A percentile compares a stretch with the other conserved stretches of the same genome.
Evolutionary conservation across 2,113 vertebrate genomes (phyloP).

Genomic region (Proterorhinus semilunaris): DNA sequence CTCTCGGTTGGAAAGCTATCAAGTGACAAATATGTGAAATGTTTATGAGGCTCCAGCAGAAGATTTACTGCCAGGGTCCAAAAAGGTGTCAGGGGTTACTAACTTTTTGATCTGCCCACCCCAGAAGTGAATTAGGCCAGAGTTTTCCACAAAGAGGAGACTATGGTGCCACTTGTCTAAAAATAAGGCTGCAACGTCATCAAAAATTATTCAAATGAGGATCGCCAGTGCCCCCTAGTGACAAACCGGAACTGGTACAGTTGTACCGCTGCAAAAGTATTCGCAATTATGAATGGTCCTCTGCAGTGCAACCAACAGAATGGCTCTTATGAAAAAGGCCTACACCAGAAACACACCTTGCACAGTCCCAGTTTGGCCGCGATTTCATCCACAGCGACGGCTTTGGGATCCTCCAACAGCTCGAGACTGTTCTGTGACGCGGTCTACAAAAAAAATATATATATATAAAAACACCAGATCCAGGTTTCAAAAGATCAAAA

Average conservation of each 20-base stretch:
- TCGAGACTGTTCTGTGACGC: constrained; percentile 96
- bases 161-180: no score
- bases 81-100: background rate
- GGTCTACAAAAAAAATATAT: constrained; percentile 78
- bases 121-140: background rate
- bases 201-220: no score
- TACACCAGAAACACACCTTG: constrained; percentile 77
- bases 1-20: background rate
- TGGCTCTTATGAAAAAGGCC: background rate
- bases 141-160: no score
- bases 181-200: no score
- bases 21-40: background rate
- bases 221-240: no score
- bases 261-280: no score
- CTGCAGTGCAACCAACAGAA: no score
- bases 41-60: background rate
- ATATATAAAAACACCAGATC: background rate
- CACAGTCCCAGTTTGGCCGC: constrained; percentile 93
- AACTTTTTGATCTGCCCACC: background rate
- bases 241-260: no score
- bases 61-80: background rate
- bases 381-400: constrained; percentile 92
- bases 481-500: background rate
- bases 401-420: constrained; percentile 92
- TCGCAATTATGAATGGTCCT: no score